A percentile compares a stretch with the other conserved stretches of the same genome.
phyloP scores from a whole-genome alignment of 2,888 invertebrate genomes.

The Sceliomorpha sp. region DNA sequence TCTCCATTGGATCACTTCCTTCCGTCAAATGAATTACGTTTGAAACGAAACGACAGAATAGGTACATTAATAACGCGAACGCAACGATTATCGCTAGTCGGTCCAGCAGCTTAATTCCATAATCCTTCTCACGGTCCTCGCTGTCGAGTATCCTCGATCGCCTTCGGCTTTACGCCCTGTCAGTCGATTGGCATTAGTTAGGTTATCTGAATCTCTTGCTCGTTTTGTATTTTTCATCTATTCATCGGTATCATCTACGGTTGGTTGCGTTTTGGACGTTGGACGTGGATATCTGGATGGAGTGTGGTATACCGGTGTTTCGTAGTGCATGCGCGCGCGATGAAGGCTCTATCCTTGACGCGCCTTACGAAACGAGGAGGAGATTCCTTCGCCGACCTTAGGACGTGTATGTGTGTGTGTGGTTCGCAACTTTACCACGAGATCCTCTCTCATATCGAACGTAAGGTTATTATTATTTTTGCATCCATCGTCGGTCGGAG shows the following conservation, averaged over 20 bases:
- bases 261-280: conserved; percentile 70
- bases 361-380: conserved; percentile 18
- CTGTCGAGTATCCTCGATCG: conserved; percentile 30
- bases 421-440: background rate
- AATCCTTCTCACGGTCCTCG: conserved; percentile 28
- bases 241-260: conserved; percentile 47
- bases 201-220: conserved; percentile 16
- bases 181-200: conserved; percentile 23
- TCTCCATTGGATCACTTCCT: background rate
- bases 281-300: conserved; percentile 80
- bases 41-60: conserved; percentile 23
- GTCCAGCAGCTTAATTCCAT: conserved; percentile 36
- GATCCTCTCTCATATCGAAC: conserved; percentile 38
- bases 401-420: conserved; percentile 31
- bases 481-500: too few species aligned
- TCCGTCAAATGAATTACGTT: conserved; percentile 3
- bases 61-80: conserved; percentile 11
- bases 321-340: conserved; percentile 63
- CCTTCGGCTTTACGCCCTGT: conserved; percentile 8
- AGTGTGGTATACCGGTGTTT: conserved; percentile 75
- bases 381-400: conserved; percentile 28
- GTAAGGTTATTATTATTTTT: conserved; percentile 32
- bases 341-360: conserved; percentile 60
- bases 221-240: conserved; percentile 18
- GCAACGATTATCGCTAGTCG: conserved; percentile 45